A percentile compares a stretch with the other conserved stretches of the same genome.
Conservation (phyloP, 2,113 vertebrate species). For the Menidia beryllina region DNA sequence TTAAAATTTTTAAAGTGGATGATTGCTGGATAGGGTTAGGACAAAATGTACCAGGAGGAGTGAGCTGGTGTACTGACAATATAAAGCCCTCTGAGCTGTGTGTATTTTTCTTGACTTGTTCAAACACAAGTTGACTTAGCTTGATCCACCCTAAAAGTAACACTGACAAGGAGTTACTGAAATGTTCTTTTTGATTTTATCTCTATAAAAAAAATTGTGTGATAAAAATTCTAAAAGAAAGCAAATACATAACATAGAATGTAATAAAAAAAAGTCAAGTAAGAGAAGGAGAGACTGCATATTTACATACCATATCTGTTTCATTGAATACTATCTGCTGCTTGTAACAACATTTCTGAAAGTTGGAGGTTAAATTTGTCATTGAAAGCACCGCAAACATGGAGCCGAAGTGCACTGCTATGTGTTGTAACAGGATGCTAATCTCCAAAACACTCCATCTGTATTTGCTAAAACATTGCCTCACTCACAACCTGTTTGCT, state of each 20-base stretch:
- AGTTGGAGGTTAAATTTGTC: slow-evolving; percentile 66
- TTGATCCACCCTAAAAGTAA: slow-evolving; percentile 3
- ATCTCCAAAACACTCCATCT: slow-evolving; percentile 73
- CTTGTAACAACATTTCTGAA: slow-evolving; percentile 58
- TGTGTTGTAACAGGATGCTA: slow-evolving; percentile 73
- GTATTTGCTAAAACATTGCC: slow-evolving; percentile 74
- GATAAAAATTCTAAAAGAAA: background rate
- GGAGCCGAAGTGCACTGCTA: slow-evolving; percentile 48
- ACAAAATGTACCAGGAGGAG: slow-evolving; percentile 15
- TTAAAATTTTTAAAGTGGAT: slow-evolving; percentile 46
- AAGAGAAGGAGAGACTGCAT: slow-evolving; percentile 9
- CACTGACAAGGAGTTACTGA: no score
- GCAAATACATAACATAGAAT: background rate
- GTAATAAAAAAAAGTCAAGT: background rate
- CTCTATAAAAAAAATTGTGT: background rate
- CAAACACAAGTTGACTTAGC: background rate
- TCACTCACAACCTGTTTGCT: slow-evolving; percentile 63
- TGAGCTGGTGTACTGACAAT: slow-evolving; percentile 12
- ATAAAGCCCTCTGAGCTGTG: background rate
- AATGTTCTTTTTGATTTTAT: background rate
- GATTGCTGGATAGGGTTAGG: slow-evolving; percentile 31
- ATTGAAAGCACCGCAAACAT: slow-evolving; percentile 62
- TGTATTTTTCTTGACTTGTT: background rate
- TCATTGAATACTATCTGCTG: slow-evolving; percentile 49
- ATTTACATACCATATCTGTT: slow-evolving; percentile 50